These are phyloP conservation scores for Rhaphigaster nebulosa DNA, from an alignment of 2,888 invertebrate species.

Conservation along the genomic window DNA sequence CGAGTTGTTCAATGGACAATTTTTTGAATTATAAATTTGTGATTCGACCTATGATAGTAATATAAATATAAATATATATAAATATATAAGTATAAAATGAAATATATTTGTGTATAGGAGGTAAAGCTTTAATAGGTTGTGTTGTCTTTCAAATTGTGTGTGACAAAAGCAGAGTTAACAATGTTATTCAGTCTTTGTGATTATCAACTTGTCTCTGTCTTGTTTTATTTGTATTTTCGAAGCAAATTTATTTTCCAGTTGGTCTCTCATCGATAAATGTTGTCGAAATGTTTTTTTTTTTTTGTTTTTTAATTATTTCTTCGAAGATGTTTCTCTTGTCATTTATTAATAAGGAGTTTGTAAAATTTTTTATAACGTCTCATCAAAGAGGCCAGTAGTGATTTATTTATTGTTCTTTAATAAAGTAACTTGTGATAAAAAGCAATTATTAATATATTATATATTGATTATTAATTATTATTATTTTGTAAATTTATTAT, in stretches of 20 bases:
- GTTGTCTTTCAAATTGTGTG: constrained; percentile 65
- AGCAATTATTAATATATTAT: constrained; percentile 60
- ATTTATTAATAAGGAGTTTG: constrained; percentile 51
- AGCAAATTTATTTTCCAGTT: constrained; percentile 56
- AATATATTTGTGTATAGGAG: constrained; percentile 64
- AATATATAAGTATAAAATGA: constrained; percentile 59
- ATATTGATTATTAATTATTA: constrained; percentile 58
- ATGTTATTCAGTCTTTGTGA: constrained; percentile 58
- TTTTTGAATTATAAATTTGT: constrained; percentile 64
- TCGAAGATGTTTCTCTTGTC: constrained; percentile 55
- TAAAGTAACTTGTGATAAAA: constrained; percentile 57
- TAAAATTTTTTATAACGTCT: constrained; percentile 55
- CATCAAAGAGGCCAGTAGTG: constrained; percentile 57
- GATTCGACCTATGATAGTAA: constrained; percentile 63
- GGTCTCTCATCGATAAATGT: constrained; percentile 50
- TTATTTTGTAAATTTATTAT: constrained; percentile 58
- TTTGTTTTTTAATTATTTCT: constrained; percentile 35
- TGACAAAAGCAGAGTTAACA: constrained; percentile 63
- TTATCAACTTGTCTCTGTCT: constrained; percentile 56
- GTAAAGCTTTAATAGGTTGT: constrained; percentile 65
- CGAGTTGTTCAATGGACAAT: constrained; percentile 62
- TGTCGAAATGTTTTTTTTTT: constrained; percentile 53
- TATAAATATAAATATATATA: constrained; percentile 61
- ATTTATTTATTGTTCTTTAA: constrained; percentile 60
- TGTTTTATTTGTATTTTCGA: constrained; percentile 54